Percentiles rank a stretch among this genome's conserved stretches.
These are phyloP conservation scores for Leptopilina syphax DNA, from an alignment of 2,888 invertebrate genomes.

Conservation along the genomic window DNA sequence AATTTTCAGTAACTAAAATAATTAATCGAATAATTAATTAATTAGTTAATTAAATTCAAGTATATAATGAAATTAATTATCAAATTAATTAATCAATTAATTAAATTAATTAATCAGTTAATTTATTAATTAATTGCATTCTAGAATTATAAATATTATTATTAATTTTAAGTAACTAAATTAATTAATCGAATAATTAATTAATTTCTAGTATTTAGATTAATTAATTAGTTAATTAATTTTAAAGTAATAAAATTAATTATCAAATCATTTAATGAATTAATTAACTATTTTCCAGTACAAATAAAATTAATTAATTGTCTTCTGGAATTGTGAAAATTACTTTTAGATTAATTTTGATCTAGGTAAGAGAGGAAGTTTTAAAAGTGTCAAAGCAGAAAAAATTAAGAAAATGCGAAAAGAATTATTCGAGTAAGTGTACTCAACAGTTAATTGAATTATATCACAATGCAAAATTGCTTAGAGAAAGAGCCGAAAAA, in stretches of 20 bases:
- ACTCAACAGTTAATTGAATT: conserved; percentile 6
- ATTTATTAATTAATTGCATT: no score
- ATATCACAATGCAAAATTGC: conserved; percentile 23
- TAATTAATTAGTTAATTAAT: not conserved
- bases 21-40: no score
- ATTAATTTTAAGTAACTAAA: not conserved
- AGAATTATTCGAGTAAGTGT: not conserved
- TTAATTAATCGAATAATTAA: no score
- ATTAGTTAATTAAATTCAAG: not conserved
- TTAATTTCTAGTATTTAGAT: not conserved
- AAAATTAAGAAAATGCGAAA: not conserved
- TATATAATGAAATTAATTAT: no score
- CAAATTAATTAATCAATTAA: not conserved
- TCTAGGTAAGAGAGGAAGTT: conserved; percentile 4
- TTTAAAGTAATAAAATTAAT: not conserved
- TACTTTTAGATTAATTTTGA: not conserved
- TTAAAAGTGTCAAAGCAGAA: not conserved
- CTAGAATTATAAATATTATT: no score
- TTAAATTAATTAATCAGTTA: not conserved
- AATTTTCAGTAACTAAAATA: no score
- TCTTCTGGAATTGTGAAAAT: not conserved
- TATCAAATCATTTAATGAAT: no score
- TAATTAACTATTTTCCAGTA: no score
- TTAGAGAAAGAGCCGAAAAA: not conserved
- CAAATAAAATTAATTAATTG: not conserved